A percentile compares a stretch with the other conserved stretches of the same genome.
Evolutionary conservation across 2,797 vertebrate genomes (phyloP).

Genomic region (Brachymystax lenok): DNA sequence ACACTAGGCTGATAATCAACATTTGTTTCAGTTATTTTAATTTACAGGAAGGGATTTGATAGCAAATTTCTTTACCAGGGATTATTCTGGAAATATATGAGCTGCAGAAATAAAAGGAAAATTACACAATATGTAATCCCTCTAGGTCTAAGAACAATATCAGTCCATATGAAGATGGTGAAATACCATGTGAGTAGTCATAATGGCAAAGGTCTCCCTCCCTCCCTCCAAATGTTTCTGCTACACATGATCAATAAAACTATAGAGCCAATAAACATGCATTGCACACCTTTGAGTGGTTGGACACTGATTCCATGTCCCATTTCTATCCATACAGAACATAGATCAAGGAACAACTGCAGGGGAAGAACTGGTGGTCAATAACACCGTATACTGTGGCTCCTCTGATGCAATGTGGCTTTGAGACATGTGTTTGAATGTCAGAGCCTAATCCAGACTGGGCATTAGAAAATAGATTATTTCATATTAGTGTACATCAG

Average conservation of each 20-base stretch:
- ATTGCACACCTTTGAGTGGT: background rate
- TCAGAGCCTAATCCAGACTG: background rate
- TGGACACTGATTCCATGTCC: background rate
- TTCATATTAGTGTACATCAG: background rate
- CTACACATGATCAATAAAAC: no score
- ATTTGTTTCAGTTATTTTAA: constrained; percentile 1
- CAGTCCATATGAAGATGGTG: background rate
- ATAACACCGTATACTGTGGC: background rate
- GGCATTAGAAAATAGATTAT: constrained; percentile 3
- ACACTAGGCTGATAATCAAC: background rate
- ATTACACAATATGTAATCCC: background rate
- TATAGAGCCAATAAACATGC: no score
- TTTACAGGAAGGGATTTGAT: background rate
- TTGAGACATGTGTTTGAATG: background rate
- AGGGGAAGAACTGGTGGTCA: background rate
- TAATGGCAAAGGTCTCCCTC: background rate
- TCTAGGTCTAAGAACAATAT: background rate
- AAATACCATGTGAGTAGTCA: background rate
- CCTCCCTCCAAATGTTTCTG: no score
- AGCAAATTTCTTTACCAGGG: background rate
- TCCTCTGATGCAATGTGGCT: background rate
- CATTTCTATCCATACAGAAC: background rate
- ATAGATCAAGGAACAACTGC: background rate
- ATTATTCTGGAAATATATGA: background rate
- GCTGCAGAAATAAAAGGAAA: background rate